These are phyloP conservation scores for Stegodyphus mimosarum DNA, from an alignment of 1,140 invertebrate species.

Conservation along the genomic window DNA sequence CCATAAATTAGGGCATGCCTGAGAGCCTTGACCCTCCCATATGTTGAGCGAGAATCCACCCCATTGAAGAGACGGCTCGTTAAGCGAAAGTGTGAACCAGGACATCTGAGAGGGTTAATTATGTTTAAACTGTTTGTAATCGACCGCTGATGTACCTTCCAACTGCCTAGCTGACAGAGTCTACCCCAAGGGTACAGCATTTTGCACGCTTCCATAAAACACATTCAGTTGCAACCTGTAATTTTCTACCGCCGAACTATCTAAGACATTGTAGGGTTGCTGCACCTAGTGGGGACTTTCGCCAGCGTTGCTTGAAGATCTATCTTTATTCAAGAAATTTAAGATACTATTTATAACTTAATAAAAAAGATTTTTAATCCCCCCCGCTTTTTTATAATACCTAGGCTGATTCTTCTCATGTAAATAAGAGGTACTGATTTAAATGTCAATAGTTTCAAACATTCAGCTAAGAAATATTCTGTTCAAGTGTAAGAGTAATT, in stretches of 20 bases:
- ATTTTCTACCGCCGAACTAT: slow-evolving; percentile 4
- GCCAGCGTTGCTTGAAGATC: neutral
- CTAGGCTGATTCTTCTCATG: too few relatives aligned
- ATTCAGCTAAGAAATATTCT: too few relatives aligned
- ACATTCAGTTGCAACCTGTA: slow-evolving; percentile 7
- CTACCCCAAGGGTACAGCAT: neutral
- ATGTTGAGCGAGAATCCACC: neutral
- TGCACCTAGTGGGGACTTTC: neutral
- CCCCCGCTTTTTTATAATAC: too few relatives aligned
- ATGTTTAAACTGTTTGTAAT: slow-evolving; percentile 35
- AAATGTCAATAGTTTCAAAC: too few relatives aligned
- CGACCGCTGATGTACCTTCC: slow-evolving; percentile 3
- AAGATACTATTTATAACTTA: too few relatives aligned
- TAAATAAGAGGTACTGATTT: too few relatives aligned
- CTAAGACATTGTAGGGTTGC: neutral
- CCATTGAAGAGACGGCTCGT: neutral
- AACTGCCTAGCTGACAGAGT: neutral
- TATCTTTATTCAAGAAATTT: too few relatives aligned
- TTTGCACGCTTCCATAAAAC: slow-evolving; percentile 15
- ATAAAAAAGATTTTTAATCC: too few relatives aligned
- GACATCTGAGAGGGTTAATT: slow-evolving; percentile 20
- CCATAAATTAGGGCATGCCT: slow-evolving; percentile 10
- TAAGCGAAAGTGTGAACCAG: slow-evolving; percentile 16
- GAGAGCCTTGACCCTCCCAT: slow-evolving; percentile 11
- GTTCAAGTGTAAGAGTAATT: too few relatives aligned